Evolutionary conservation across 2,113 vertebrate genomes (phyloP), one percentile per base, ranked within the genome.

Genomic region (Eurystomus gularis): DNA sequence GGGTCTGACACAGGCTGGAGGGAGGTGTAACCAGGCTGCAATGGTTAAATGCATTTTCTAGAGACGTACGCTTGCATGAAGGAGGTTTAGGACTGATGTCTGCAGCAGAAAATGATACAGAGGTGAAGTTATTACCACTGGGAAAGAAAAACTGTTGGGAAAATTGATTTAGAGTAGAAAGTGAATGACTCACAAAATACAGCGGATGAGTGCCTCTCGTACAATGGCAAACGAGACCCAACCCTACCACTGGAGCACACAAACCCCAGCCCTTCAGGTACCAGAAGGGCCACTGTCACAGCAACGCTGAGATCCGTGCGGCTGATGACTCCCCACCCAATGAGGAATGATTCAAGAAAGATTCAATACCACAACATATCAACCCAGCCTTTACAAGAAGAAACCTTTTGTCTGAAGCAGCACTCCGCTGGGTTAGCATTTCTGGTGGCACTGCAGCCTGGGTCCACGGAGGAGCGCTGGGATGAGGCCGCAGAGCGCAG

Each of bases 141-240:
- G 71, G 51, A n/a, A 51, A 52, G 11, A 44, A 49, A 58, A 68
- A 12, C 10, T 3, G 14, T 16, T 14, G 44, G 29, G 68, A 51
- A 92, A 39, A 58, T 54, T 37, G 29, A 51, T 68, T 76, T 49
- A 23, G 33, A 31, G 48, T 9, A 37, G 33, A 14, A 81, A 25
- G 3, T 0, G 3, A 55, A 19, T 4, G 29, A 33, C 28, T 17
- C 21, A 3, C 13, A 24, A n/a, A 23, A 3, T 7, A 18, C 0
- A 10, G 81, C 29, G 42, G 70, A 14, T 1, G 4, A 19, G 2
- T 20, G 54, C 48, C 25, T 10, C 6, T 37, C 23, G 4, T 3
- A 4, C 16, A 4, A 9, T 0, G 13, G 15, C 21, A 54, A 12
- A 1, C 0, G 0, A 0, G 4, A 54, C 7, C 72, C 46, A 15